Base-by-base conservation (phyloP, 2,888 invertebrate species). In the Cacoxenus indagator region DNA sequence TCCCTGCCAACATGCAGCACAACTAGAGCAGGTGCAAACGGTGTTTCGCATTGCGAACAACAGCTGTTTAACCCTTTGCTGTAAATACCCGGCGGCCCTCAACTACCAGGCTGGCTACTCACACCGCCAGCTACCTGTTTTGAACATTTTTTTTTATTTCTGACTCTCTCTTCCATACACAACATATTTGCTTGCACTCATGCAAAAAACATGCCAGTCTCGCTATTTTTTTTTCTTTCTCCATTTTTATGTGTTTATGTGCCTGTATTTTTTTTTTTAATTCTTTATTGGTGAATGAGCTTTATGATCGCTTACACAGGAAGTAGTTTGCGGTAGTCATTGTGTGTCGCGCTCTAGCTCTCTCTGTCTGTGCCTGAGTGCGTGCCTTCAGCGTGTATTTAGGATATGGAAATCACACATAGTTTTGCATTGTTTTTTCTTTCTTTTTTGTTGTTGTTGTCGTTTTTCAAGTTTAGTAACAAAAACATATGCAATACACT, bases 31-130 rank as follows among this genome's bases (percentile, higher is more conserved):
- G 37, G 37, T 37, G 37, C 37, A 14, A 37, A 37, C 37, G 14
- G 14, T n/a, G n/a, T n/a, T 31, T 22, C 37, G 29, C 67, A 55
- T 62, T 62, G 51, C 48, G 62, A 11, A 51, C 22, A 55, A 57
- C 62, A 62, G 62, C 62, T 62, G 62, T 62, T 54, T 62, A 62
- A 62, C 43, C 62, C 62, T 45, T 43, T 14, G 14, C n/a, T n/a
- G n/a, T n/a, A n/a, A n/a, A n/a, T n/a, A n/a, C n/a, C n/a, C n/a
- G n/a, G n/a, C n/a, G 11, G 17, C 57, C 9, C 45, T 57, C 51
- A 67, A 55, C 57, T 57, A 48, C 64, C 65, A 68, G 61, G n/a
- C n/a, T n/a, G n/a, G n/a, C n/a, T n/a, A n/a, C n/a, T n/a, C n/a
- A n/a, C n/a, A n/a, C n/a, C n/a, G n/a, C n/a, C n/a, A n/a, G n/a